phyloP scores from a whole-genome alignment of 2,888 invertebrate species.

The Leucophenga maculata region DNA sequence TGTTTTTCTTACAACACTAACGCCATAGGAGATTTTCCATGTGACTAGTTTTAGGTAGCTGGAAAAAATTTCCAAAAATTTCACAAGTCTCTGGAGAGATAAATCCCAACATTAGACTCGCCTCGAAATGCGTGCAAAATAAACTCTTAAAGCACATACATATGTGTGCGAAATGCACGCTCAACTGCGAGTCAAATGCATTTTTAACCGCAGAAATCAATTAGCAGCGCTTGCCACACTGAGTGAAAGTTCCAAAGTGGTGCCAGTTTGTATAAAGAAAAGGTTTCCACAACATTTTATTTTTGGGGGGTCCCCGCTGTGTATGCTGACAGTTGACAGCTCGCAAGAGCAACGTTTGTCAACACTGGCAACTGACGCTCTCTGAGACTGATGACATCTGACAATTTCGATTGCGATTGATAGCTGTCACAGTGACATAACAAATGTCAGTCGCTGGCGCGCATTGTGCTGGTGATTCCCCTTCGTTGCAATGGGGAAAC shows the following conservation, averaged over 20 bases:
- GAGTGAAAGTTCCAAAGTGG: too few species aligned
- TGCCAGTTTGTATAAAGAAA: background rate
- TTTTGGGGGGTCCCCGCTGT: constrained; percentile 55
- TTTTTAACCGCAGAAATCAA: constrained; percentile 55
- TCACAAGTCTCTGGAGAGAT: too few species aligned
- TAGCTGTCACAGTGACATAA: constrained; percentile 63
- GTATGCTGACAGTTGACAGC: constrained; percentile 45
- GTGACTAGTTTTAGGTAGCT: too few species aligned
- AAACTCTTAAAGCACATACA: constrained; percentile 24
- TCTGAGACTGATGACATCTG: constrained; percentile 14
- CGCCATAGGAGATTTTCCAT: too few species aligned
- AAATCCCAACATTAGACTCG: background rate
- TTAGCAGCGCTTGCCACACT: constrained; percentile 41
- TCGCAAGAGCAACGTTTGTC: constrained; percentile 44
- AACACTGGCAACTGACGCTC: constrained; percentile 31
- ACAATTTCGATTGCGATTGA: constrained; percentile 45
- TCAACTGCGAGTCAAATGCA: background rate
- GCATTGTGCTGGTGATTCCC: background rate
- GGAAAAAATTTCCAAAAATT: too few species aligned
- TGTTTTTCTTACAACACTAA: too few species aligned
- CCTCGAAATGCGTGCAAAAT: constrained; percentile 5
- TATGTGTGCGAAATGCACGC: constrained; percentile 6
- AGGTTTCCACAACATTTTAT: background rate
- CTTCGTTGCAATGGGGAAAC: background rate
- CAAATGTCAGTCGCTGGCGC: constrained; percentile 55